These are phyloP conservation scores for Picus viridis DNA, from an alignment of 2,797 vertebrate species.

Conservation along the genomic window DNA sequence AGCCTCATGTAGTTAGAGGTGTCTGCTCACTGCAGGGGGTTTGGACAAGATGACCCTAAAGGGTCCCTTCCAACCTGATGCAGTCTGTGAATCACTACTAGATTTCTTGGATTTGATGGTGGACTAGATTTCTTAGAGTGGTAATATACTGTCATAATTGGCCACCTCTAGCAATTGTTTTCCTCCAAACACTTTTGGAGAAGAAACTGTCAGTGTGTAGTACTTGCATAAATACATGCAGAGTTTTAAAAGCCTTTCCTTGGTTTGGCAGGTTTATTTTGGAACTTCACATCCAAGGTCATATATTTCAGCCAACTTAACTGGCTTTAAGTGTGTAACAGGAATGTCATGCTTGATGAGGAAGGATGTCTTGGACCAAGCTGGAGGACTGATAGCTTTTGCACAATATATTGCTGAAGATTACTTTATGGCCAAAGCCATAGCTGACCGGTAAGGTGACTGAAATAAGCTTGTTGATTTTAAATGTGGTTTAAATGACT, in stretches of 20 bases:
- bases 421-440: constrained; percentile 99
- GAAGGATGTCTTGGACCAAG: constrained; percentile 95
- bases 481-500: not conserved
- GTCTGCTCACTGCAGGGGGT: too few species aligned
- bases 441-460: constrained; percentile 90
- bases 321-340: constrained; percentile 96
- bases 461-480: not conserved
- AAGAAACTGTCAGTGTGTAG: not conserved
- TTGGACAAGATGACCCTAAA: too few species aligned
- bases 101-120: not conserved
- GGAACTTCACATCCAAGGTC: constrained; percentile 97
- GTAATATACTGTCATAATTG: not conserved
- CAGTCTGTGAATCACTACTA: too few species aligned
- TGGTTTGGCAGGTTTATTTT: constrained; percentile 89
- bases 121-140: not conserved
- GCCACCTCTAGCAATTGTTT: not conserved
- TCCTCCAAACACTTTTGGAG: not conserved
- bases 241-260: not conserved
- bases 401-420: constrained; percentile 98
- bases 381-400: constrained; percentile 93
- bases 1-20: too few species aligned
- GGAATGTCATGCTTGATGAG: constrained; percentile 99
- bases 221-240: not conserved
- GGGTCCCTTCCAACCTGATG: too few species aligned
- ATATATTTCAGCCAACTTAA: constrained; percentile 96